These are phyloP conservation scores for Drosophila macrospina DNA, from an alignment of 2,888 invertebrate genomes.

Conservation along the genomic window DNA sequence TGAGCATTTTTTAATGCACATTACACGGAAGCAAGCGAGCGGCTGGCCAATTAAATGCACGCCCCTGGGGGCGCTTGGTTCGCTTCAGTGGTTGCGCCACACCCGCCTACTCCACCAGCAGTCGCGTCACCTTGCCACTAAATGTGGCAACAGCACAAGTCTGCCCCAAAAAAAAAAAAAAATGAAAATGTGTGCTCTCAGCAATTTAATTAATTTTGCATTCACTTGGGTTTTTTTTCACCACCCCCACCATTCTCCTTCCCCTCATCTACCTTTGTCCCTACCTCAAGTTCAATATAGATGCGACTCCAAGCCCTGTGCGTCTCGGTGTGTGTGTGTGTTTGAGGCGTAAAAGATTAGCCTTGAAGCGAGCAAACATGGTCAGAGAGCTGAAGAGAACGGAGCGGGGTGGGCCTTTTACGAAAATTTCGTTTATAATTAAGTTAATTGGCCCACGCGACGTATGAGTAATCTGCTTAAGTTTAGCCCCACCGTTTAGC, in stretches of 20 bases:
- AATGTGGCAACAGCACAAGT: constrained; percentile 3
- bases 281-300: constrained; percentile 40
- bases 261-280: too few species aligned
- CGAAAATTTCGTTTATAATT: constrained; percentile 56
- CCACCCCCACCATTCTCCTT: too few species aligned
- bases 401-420: constrained; percentile 8
- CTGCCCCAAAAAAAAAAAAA: constrained; percentile 4
- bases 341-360: constrained; percentile 23
- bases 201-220: constrained; percentile 59
- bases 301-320: constrained; percentile 34
- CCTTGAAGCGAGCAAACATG: constrained; percentile 24
- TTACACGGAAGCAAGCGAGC: constrained; percentile 58
- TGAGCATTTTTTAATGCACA: constrained; percentile 52
- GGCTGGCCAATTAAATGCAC: constrained; percentile 59
- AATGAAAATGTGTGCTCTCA: constrained; percentile 8
- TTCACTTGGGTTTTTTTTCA: constrained; percentile 28
- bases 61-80: constrained; percentile 42
- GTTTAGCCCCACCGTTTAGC: constrained; percentile 49
- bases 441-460: constrained; percentile 66
- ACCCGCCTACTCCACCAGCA: background rate
- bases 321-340: background rate
- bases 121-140: constrained; percentile 9
- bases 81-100: constrained; percentile 43
- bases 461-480: constrained; percentile 72
- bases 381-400: background rate